A percentile compares a stretch with the other conserved stretches of the same genome.
Conservation (phyloP, 2,797 vertebrate species). For the Pseudochaenichthys georgianus region DNA sequence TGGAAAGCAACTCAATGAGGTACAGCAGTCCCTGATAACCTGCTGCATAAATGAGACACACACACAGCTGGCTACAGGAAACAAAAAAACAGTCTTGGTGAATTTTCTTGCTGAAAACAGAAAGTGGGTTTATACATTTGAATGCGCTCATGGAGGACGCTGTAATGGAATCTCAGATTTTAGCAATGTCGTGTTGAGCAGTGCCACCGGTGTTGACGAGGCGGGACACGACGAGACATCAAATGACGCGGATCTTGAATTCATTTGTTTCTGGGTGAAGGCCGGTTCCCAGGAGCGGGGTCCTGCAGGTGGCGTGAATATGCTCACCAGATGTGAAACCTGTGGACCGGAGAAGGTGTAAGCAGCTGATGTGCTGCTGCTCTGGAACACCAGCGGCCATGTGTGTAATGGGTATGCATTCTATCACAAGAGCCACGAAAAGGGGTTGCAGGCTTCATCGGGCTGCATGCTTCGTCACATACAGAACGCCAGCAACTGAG, state of each 20-base stretch:
- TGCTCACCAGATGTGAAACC: constrained; percentile 63
- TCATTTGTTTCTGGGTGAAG: constrained; percentile 44
- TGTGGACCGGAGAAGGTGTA: constrained; percentile 55
- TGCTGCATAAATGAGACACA: constrained; percentile 76
- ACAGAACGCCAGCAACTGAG: constrained; percentile 13
- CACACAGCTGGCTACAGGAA: constrained; percentile 40
- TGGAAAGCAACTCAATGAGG: constrained; percentile 80
- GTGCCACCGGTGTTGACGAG: constrained; percentile 40
- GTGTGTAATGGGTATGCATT: constrained; percentile 71
- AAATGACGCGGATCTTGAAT: constrained; percentile 62
- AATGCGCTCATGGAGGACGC: constrained; percentile 26
- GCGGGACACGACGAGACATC: constrained; percentile 32
- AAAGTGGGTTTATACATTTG: constrained; percentile 48
- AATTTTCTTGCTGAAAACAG: constrained; percentile 58
- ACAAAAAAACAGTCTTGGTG: constrained; percentile 60
- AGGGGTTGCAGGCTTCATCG: constrained; percentile 25
- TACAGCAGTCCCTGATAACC: constrained; percentile 78
- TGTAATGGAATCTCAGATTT: constrained; percentile 57
- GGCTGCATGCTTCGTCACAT: constrained; percentile 37
- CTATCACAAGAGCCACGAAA: constrained; percentile 48
- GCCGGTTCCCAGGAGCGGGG: constrained; percentile 43
- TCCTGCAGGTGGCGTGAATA: constrained; percentile 9
- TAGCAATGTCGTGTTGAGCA: constrained; percentile 29
- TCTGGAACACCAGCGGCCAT: constrained; percentile 35
- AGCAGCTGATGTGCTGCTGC: constrained; percentile 58